Percentiles rank a stretch among this genome's conserved stretches.
phyloP scores from a whole-genome alignment of 2,113 vertebrate species.

The Cynopterus brachyotis region DNA sequence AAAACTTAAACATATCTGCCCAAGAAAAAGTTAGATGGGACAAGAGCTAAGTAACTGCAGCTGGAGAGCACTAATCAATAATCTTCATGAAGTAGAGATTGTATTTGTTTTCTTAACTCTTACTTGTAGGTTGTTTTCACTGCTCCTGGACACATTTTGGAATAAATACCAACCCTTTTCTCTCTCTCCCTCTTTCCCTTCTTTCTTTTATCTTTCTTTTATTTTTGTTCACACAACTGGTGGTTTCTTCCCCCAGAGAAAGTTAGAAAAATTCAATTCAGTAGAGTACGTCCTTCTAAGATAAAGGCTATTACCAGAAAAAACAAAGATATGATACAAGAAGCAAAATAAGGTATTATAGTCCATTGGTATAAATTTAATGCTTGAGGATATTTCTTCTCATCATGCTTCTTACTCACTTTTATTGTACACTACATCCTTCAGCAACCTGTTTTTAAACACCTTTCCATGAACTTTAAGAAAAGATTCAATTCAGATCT shows the following conservation, averaged over 20 bases:
- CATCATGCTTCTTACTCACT: conserved; percentile 39
- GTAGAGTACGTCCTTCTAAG: neutral
- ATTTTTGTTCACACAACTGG: neutral
- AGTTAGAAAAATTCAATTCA: neutral
- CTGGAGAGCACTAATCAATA: neutral
- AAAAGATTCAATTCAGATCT: neutral
- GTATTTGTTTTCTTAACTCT: neutral
- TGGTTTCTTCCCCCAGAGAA: neutral
- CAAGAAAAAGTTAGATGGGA: neutral
- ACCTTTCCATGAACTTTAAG: conserved; percentile 40
- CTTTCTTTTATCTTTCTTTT: neutral
- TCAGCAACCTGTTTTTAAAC: conserved; percentile 41
- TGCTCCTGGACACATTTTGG: neutral
- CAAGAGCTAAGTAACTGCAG: neutral
- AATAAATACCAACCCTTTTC: neutral
- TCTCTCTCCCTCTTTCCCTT: neutral
- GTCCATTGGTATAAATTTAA: neutral
- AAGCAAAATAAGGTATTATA: neutral
- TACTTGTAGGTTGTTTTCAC: neutral
- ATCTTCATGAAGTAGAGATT: neutral
- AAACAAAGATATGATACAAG: conserved; percentile 5
- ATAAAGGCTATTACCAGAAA: neutral
- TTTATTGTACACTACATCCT: neutral
- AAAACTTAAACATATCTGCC: neutral
- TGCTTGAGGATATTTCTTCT: neutral